Evolutionary conservation across 2,888 invertebrate species (phyloP).

Genomic region (Caenorhabditis auriculariae): DNA sequence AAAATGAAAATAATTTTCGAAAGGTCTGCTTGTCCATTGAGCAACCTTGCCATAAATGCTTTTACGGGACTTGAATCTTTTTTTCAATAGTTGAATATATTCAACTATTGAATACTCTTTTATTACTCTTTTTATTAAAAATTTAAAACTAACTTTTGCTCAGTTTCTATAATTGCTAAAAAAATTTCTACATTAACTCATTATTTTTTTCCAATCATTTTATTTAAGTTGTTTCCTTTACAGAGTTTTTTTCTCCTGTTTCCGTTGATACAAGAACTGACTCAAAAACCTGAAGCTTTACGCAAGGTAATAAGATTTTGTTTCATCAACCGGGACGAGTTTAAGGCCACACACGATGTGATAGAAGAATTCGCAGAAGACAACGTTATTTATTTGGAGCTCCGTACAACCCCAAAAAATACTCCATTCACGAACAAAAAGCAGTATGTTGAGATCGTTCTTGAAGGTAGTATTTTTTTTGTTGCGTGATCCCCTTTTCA

Average conservation of each 20-base stretch:
- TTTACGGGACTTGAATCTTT: too few relatives aligned
- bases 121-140: too few relatives aligned
- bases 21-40: too few relatives aligned
- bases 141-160: too few relatives aligned
- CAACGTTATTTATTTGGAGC: conserved; percentile 27
- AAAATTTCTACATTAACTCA: too few relatives aligned
- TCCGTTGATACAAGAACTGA: conserved; percentile 21
- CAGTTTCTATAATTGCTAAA: too few relatives aligned
- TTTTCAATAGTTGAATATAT: too few relatives aligned
- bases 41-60: too few relatives aligned
- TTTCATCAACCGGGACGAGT: neutral
- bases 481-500: too few relatives aligned
- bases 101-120: too few relatives aligned
- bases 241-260: conserved; percentile 27
- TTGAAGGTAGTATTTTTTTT: conserved; percentile 4
- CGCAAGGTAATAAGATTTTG: neutral
- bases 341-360: conserved; percentile 20
- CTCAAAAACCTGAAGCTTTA: conserved; percentile 12
- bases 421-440: conserved; percentile 7
- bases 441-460: conserved; percentile 1
- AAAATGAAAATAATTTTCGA: too few relatives aligned
- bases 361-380: conserved; percentile 22
- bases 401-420: conserved; percentile 33
- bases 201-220: neutral
- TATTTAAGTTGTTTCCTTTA: neutral